phyloP scores from a whole-genome alignment of 2,888 invertebrate genomes.

The Megamerina dolium region DNA sequence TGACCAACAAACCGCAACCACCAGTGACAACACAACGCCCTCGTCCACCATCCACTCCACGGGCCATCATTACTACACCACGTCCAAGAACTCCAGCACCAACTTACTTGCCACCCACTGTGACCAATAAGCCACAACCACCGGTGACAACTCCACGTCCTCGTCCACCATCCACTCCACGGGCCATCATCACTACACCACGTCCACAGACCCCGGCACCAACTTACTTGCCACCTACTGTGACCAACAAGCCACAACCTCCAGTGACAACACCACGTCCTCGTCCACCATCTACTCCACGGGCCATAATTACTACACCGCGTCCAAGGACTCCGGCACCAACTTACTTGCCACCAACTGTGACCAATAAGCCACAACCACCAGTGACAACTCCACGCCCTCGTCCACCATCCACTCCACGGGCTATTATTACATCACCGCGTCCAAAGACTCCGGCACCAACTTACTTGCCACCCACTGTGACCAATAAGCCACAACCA shows the following conservation, averaged over 20 bases:
- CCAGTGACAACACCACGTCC: conserved; percentile 20
- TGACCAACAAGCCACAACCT: conserved; percentile 22
- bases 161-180: no score
- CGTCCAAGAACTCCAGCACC: conserved; percentile 23
- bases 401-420: conserved; percentile 40
- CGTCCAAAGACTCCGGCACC: no score
- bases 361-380: conserved; percentile 21
- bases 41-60: conserved; percentile 20
- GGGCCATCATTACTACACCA: conserved; percentile 23
- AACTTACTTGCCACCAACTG: conserved; percentile 29
- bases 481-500: conserved; percentile 10
- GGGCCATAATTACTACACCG: no score
- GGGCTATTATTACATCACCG: no score
- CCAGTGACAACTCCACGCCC: conserved; percentile 13
- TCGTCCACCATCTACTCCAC: conserved; percentile 8
- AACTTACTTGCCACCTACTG: conserved; percentile 28
- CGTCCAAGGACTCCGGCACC: no score
- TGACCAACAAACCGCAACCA: conserved; percentile 22
- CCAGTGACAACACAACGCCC: conserved; percentile 21
- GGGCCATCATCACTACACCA: no score
- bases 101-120: conserved; percentile 19
- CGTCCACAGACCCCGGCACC: no score
- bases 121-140: conserved; percentile 12
- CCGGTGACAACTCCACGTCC: conserved; percentile 13
- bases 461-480: conserved; percentile 14